Base-by-base conservation (phyloP, 2,113 vertebrate species). In the Cervus canadensis region DNA sequence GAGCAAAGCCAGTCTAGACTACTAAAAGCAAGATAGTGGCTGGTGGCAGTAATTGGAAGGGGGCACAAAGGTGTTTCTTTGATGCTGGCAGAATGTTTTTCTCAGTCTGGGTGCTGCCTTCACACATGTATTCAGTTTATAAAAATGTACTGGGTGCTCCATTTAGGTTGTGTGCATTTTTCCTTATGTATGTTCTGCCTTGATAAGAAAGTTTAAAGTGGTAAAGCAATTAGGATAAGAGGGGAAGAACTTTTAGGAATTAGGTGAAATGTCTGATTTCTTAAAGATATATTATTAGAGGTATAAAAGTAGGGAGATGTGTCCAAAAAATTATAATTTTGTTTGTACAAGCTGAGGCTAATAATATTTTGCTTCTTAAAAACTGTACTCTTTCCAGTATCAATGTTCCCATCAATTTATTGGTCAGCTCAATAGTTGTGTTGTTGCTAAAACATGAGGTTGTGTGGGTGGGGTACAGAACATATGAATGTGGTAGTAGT, bases 321-420 rank as follows among this genome's bases (percentile, higher is more conserved):
- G 3, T 54, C 40, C 28, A 30, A 60, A 91, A 91, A 54, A 16
- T 40, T 59, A 85, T 36, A 78, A 62, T 85, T 94, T 89, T 82
- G 12, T 95, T 87, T 87, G 59, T 15, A 64, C 2, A 67, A 88
- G 84, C 30, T 12, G 71, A 60, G n/a, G 16, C 45, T 82, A 30
- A 57, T 43, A 78, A 40, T 78, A 87, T 84, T 81, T 83, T 40
- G 28, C n/a, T 76, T 79, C 67, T 82, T 33, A 92, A 56, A 87
- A 95, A 36, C 36, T 25, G 21, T 9, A 45, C 26, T n/a, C 19
- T 62, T 95, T 89, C 60, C 33, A 16, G 10, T 60, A 43, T n/a
- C 78, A 17, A 57, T 40, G 17, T 8, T 78, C 23, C 8, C 6
- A 14, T 89, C 85, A 83, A 48, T 59, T 48, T 91, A 45, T 62